Percentiles rank a stretch among this genome's conserved stretches.
phyloP scores from a whole-genome alignment of 35 echinoderm and acorn worm species.

The Heliocidaris tuberculata region DNA sequence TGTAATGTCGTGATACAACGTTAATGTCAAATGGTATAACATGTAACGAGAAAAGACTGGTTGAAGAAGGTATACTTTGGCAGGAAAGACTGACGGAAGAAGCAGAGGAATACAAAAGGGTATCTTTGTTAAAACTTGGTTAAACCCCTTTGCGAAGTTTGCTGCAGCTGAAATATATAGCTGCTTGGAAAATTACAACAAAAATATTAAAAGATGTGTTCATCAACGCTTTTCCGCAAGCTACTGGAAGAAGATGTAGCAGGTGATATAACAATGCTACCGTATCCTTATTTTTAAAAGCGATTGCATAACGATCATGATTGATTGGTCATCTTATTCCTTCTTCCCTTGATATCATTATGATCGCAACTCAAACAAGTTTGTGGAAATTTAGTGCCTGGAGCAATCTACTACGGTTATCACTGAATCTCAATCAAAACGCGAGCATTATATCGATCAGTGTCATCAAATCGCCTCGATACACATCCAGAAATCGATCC shows the following conservation, averaged over 20 bases:
- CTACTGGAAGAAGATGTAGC: not conserved
- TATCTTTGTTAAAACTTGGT: too few species aligned
- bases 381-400: not conserved
- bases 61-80: too few species aligned
- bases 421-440: not conserved
- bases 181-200: too few species aligned
- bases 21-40: too few species aligned
- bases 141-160: too few species aligned
- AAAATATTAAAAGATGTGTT: not conserved
- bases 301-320: not conserved
- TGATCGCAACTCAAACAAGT: not conserved
- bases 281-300: not conserved
- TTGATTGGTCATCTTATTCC: not conserved
- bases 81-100: too few species aligned
- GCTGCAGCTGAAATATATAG: too few species aligned
- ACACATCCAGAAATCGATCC: not conserved
- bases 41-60: too few species aligned
- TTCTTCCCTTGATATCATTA: not conserved
- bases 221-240: not conserved
- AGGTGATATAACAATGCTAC: not conserved
- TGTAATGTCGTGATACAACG: too few species aligned
- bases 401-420: not conserved
- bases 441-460: not conserved
- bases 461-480: slow-evolving; percentile 1
- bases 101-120: too few species aligned